These are phyloP conservation scores for Lysandra coridon DNA, from an alignment of 2,888 invertebrate genomes.

Conservation along the genomic window DNA sequence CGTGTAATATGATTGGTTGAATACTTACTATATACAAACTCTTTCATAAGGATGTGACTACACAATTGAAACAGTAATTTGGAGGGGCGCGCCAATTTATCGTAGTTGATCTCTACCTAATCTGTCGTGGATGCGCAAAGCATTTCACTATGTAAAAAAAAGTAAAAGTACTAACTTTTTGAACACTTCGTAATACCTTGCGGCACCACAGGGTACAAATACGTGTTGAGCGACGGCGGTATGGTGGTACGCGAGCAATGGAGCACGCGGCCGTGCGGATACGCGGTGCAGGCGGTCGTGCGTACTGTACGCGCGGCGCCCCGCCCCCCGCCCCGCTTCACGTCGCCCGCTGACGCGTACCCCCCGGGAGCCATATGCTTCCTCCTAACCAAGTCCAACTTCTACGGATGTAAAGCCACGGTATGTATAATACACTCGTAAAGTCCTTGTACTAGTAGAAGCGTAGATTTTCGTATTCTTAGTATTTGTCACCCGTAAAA, in stretches of 20 bases:
- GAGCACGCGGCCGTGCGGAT: constrained; percentile 81
- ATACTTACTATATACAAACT: too few species aligned
- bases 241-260: constrained; percentile 87
- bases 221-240: constrained; percentile 74
- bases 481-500: too few species aligned
- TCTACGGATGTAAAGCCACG: constrained; percentile 90
- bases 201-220: constrained; percentile 59
- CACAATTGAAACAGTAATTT: too few species aligned
- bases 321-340: constrained; percentile 49
- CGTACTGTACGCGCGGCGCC: constrained; percentile 49
- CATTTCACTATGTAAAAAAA: too few species aligned
- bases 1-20: too few species aligned
- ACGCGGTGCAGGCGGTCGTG: constrained; percentile 85
- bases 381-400: constrained; percentile 85
- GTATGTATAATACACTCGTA: constrained; percentile 65
- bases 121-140: too few species aligned
- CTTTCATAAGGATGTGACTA: too few species aligned
- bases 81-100: too few species aligned
- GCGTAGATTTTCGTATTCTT: too few species aligned
- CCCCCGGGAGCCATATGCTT: constrained; percentile 85
- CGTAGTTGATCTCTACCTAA: too few species aligned
- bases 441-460: too few species aligned
- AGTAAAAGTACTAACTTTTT: neutral
- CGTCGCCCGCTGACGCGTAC: constrained; percentile 79
- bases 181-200: neutral